Percentiles rank a stretch among this genome's conserved stretches.
Evolutionary conservation across 2,797 vertebrate genomes (phyloP).

Genomic region (Etheostoma perlongum): DNA sequence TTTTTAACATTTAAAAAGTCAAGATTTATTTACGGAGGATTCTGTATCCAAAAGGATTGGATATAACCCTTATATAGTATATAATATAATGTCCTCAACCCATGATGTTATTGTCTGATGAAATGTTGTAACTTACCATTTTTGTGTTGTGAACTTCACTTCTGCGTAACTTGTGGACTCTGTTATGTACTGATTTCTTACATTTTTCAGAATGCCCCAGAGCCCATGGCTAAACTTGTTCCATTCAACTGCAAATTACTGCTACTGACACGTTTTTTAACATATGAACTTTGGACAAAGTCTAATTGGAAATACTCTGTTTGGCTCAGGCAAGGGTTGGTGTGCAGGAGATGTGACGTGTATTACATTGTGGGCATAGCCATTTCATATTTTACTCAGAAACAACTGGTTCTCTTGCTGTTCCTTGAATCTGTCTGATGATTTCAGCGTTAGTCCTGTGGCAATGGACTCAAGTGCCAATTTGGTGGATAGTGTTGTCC

Average conservation of each 20-base stretch:
- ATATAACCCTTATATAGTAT: neutral
- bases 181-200: conserved; percentile 32
- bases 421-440: too few species aligned
- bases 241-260: conserved; percentile 13
- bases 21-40: conserved; percentile 1
- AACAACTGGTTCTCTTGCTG: too few species aligned
- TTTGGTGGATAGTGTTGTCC: conserved; percentile 1
- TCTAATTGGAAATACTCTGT: too few species aligned
- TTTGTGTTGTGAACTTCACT: neutral
- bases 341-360: too few species aligned
- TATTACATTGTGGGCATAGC: too few species aligned
- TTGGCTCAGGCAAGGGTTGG: too few species aligned
- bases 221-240: conserved; percentile 19
- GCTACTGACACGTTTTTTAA: neutral
- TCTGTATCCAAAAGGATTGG: conserved; percentile 5
- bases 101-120: conserved; percentile 15
- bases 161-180: conserved; percentile 12
- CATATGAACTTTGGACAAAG: too few species aligned
- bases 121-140: conserved; percentile 25
- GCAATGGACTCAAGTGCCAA: neutral
- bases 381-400: too few species aligned
- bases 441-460: too few species aligned
- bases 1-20: conserved; percentile 23
- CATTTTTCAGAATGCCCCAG: conserved; percentile 2
- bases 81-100: conserved; percentile 12